A percentile compares a stretch with the other conserved stretches of the same genome.
phyloP scores from a whole-genome alignment of 1,140 invertebrate genomes.

The Belonocnema kinseyi region DNA sequence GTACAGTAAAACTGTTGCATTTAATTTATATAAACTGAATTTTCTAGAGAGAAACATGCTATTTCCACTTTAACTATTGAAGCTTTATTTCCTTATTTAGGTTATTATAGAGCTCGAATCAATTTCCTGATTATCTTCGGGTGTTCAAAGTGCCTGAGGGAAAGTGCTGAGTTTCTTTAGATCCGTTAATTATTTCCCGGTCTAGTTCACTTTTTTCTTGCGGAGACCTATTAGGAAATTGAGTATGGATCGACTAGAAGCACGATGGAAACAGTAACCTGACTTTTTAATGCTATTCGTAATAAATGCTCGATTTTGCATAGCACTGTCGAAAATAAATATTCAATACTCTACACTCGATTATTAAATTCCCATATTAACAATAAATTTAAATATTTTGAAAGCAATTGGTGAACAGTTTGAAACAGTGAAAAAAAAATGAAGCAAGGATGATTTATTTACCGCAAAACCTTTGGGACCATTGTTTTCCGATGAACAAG shows the following conservation, averaged over 20 bases:
- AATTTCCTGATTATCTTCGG: neutral
- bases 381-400: neutral
- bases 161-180: conserved; percentile 1
- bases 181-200: neutral
- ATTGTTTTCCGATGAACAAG: conserved; percentile 10
- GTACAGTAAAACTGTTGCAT: neutral
- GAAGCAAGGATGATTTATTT: neutral
- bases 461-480: neutral
- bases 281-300: neutral
- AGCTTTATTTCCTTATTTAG: too few species aligned
- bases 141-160: neutral
- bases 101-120: neutral
- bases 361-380: too few species aligned
- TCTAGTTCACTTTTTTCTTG: conserved; percentile 13
- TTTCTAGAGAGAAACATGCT: too few species aligned
- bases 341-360: too few species aligned
- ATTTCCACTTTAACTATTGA: too few species aligned
- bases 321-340: neutral
- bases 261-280: neutral
- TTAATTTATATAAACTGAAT: too few species aligned
- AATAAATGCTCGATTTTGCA: neutral
- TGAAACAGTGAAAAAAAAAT: neutral
- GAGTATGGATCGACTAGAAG: conserved; percentile 2
- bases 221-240: neutral
- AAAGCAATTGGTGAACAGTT: neutral